Percentiles rank a stretch among this genome's conserved stretches.
Evolutionary conservation across 2,113 vertebrate species (phyloP).

Genomic region (Leiothrix lutea): DNA sequence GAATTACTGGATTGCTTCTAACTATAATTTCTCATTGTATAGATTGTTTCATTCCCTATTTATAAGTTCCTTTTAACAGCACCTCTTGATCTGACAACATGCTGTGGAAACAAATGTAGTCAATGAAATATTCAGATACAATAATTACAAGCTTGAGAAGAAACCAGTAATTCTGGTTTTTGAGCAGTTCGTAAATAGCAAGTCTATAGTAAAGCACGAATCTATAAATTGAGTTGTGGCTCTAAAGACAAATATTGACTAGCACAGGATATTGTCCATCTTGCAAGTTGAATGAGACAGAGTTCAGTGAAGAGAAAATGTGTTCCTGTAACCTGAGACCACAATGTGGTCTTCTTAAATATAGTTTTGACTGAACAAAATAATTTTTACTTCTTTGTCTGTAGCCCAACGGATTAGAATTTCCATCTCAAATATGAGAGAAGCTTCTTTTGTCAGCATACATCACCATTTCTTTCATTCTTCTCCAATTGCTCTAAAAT

Average conservation of each 20-base stretch:
- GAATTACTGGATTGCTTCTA: neutral
- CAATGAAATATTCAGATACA: slow-evolving; percentile 26
- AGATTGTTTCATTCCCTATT: neutral
- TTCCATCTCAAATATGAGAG: neutral
- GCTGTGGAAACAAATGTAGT: slow-evolving; percentile 39
- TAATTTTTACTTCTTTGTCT: neutral
- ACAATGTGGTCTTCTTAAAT: neutral
- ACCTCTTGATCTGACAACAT: slow-evolving; percentile 12
- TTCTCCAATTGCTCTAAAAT: neutral
- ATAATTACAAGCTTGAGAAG: slow-evolving; percentile 33
- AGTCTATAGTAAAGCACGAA: neutral
- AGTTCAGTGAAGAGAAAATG: neutral
- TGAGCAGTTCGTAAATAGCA: neutral
- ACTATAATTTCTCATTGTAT: neutral
- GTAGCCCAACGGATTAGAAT: neutral
- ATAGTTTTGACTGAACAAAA: neutral
- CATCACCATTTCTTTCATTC: neutral
- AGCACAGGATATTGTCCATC: neutral
- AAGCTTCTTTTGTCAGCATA: neutral
- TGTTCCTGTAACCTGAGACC: neutral
- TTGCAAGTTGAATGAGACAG: neutral
- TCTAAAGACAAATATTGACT: neutral
- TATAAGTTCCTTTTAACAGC: neutral
- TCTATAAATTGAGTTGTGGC: neutral
- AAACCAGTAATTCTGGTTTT: slow-evolving; percentile 18